Evolutionary conservation across 64 coral and sea anemone genomes (phyloP).

Genomic region (Orbicella faveolata): DNA sequence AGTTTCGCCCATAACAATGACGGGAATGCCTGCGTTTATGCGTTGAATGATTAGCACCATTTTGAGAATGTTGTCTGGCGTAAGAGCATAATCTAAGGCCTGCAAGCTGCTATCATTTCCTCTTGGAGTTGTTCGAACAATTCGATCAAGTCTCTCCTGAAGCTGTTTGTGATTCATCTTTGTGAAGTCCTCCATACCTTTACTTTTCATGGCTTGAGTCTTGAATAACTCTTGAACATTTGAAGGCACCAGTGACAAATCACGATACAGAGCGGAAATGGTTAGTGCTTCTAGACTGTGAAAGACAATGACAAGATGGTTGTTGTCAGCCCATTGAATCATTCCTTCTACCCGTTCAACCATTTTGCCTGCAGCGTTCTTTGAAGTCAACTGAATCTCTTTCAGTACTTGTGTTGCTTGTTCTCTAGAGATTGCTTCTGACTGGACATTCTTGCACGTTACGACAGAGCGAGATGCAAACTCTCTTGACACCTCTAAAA

Average conservation of each 20-base stretch:
- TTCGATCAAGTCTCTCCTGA: conserved; percentile 43
- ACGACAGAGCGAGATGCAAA: conserved; percentile 77
- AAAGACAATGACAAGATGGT: conserved; percentile 76
- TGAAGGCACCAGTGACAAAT: conserved; percentile 44
- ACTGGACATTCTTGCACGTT: conserved; percentile 51
- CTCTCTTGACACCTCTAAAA: conserved; percentile 78
- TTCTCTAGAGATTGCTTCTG: conserved; percentile 45
- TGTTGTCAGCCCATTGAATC: conserved; percentile 86
- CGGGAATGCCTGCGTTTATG: conserved; percentile 72
- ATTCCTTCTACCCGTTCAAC: conserved; percentile 75
- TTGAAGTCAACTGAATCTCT: conserved; percentile 25
- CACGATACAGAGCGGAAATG: conserved; percentile 67
- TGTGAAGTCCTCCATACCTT: conserved; percentile 39
- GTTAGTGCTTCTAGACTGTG: conserved; percentile 61
- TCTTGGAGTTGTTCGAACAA: conserved; percentile 46
- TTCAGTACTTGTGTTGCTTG: conserved; percentile 33
- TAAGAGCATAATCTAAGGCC: conserved; percentile 68
- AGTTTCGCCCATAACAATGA: conserved; percentile 80
- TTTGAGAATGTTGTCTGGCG: conserved; percentile 92
- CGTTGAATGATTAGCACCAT: conserved; percentile 92
- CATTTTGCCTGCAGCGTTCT: conserved; percentile 61
- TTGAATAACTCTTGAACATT: conserved; percentile 69
- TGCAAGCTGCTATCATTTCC: background rate
- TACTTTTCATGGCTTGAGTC: conserved; percentile 43
- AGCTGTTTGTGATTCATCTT: conserved; percentile 50